Evolutionary conservation across 2,113 vertebrate genomes (phyloP).

Genomic region (Lichenostomus cassidix): DNA sequence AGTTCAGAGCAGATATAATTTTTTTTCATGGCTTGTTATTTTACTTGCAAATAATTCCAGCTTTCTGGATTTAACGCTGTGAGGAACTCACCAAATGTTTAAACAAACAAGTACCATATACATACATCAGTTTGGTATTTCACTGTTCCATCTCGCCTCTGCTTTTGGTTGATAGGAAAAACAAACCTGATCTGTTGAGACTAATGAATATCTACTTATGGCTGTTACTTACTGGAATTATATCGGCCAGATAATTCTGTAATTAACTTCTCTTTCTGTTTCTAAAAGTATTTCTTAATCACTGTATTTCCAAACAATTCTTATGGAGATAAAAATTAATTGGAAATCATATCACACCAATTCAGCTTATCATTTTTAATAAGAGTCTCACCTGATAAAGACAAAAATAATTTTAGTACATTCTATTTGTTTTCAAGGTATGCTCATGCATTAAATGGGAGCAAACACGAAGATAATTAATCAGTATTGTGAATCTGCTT

Average conservation of each 20-base stretch:
- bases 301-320: not conserved
- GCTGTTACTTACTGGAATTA: not conserved
- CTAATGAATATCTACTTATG: not conserved
- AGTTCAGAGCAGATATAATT: not conserved
- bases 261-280: not conserved
- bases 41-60: not conserved
- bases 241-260: not conserved
- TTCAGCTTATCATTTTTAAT: not conserved
- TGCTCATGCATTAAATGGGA: not conserved
- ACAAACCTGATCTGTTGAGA: not conserved
- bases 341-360: not conserved
- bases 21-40: not conserved
- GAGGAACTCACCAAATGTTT: not conserved
- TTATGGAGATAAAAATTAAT: not conserved
- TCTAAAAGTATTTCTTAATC: not conserved
- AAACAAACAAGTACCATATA: not conserved
- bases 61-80: not conserved
- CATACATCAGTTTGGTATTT: not conserved
- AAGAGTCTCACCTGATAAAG: not conserved
- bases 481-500: not conserved
- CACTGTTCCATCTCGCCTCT: not conserved
- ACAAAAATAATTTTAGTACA: not conserved
- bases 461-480: not conserved
- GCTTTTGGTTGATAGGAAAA: not conserved
- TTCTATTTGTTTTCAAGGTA: not conserved